Conservation (phyloP, 2,888 invertebrate genomes). For the Escarpia spicata region DNA sequence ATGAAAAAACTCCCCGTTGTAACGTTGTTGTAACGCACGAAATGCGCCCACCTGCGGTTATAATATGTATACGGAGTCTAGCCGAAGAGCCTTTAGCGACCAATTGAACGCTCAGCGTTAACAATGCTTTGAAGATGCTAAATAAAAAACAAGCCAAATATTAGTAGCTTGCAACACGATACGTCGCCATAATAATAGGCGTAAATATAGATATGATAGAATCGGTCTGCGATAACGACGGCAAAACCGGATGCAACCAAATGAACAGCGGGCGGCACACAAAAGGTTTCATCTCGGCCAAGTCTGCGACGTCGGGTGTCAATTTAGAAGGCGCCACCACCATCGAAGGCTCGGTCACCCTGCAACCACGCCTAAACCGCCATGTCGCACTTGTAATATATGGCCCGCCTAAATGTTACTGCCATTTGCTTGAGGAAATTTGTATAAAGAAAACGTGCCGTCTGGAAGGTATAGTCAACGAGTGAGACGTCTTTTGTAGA, state of each 20-base stretch:
- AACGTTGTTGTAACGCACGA: neutral
- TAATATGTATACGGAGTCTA: neutral
- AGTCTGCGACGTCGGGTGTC: neutral
- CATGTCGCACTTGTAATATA: neutral
- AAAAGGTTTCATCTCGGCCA: neutral
- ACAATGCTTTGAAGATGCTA: neutral
- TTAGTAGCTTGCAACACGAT: slow-evolving; percentile 1
- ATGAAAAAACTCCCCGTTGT: neutral
- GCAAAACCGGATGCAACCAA: neutral
- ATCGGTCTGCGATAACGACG: neutral
- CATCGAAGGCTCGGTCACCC: neutral
- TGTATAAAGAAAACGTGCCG: neutral
- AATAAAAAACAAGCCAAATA: neutral
- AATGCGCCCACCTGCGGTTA: neutral
- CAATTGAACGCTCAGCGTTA: neutral
- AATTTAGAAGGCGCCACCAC: neutral
- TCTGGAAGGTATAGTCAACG: neutral
- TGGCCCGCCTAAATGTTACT: neutral
- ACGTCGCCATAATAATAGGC: neutral
- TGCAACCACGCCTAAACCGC: neutral
- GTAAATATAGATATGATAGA: slow-evolving; percentile 12
- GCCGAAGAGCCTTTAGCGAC: neutral
- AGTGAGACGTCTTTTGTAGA: neutral
- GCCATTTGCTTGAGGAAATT: neutral
- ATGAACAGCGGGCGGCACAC: neutral